Base-by-base conservation (phyloP, 2,888 invertebrate genomes). In the Polymixis lichenea region DNA sequence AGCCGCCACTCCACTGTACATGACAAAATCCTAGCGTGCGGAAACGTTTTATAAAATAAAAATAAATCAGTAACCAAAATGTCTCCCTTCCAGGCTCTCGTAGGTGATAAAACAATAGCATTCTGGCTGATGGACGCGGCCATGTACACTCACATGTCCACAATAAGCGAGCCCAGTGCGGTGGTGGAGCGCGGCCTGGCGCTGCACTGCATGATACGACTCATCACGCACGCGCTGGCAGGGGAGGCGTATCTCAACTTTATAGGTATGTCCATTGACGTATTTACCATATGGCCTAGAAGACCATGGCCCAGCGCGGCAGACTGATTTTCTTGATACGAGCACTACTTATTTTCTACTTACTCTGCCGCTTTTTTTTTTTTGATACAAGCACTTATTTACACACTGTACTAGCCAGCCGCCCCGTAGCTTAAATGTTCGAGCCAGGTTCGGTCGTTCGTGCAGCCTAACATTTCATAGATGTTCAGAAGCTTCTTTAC, bases 51-150 rank as follows among this genome's bases (percentile, higher is more conserved):
- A 38, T 38, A 38, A 38, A 38, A 38, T 38, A 38, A 3, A 3
- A 38, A 38, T 32, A 38, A 17, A 49, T 49, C 17, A 49, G 17
- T 49, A 17, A 49, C 49, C 6, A 49, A 49, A 49, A 49, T 46
- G 2, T 75, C 17, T 25, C 22, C 5, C 9, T 61, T 83, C 3
- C 91, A 97, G 97, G 99, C 99, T 15, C 96, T 99, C 60, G 99
- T 99, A 0, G 99, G 99, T 0, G 99, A 99, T 95, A 99, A 99
- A 95, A 99, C 99, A 0, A 97, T 99, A 61, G 99, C 99, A 1
- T 99, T 99, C 96, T 99, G 99, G 99, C 95, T 99, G 86, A 99
- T 99, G 99, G 99, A 99, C 95, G 99, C 99, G 88, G 99, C 99
- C 88, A 99, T 99, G 99, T 99, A 99, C 94, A 98, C 98, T 0